Evolutionary conservation across 2,797 vertebrate genomes (phyloP).

Genomic region (Poecilia velifera): DNA sequence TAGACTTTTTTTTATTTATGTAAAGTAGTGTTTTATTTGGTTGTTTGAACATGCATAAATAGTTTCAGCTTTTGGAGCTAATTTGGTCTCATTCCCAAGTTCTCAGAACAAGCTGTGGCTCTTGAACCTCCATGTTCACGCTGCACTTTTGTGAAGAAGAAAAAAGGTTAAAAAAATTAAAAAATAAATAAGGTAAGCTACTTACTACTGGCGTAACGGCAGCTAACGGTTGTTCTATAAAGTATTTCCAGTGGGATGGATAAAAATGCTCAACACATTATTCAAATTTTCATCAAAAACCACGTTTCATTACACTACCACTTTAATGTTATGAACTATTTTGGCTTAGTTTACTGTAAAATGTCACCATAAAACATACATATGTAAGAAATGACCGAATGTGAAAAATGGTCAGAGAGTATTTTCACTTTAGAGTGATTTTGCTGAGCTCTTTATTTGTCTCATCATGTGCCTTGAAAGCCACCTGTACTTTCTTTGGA

Average conservation of each 20-base stretch:
- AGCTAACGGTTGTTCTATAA: neutral
- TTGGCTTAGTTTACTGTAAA: neutral
- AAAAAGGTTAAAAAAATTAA: neutral
- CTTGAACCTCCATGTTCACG: neutral
- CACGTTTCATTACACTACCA: neutral
- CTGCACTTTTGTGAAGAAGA: neutral
- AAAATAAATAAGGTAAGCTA: too few species aligned
- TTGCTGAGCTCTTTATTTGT: constrained; percentile 51
- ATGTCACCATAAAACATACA: neutral
- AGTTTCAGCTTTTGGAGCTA: neutral
- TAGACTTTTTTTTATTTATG: neutral
- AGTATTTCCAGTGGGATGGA: neutral
- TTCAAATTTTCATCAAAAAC: neutral
- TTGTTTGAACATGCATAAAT: neutral
- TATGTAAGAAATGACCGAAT: neutral
- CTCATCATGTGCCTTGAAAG: constrained; percentile 32
- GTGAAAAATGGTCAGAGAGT: neutral
- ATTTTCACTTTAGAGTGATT: constrained; percentile 15
- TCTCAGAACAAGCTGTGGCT: neutral
- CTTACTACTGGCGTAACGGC: neutral
- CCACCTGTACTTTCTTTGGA: constrained; percentile 35
- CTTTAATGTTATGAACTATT: neutral
- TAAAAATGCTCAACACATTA: neutral
- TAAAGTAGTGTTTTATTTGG: neutral
- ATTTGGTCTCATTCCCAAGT: neutral